Conservation (phyloP, 1,140 invertebrate genomes). For the Philopotamus ludificatus region DNA sequence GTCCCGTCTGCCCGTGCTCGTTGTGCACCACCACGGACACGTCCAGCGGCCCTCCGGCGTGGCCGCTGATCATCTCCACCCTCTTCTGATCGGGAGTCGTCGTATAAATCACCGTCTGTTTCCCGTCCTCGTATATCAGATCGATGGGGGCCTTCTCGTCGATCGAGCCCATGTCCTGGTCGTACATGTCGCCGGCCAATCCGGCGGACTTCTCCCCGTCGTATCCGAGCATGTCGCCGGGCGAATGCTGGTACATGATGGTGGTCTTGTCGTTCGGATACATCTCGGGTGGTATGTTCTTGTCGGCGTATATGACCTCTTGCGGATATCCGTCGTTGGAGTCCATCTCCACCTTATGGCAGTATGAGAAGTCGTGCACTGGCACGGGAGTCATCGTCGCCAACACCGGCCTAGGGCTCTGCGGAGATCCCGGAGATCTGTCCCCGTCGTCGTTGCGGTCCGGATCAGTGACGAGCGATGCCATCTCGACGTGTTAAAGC, state of each 20-base stretch:
- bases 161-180: slow-evolving; percentile 62
- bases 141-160: slow-evolving; percentile 72
- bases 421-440: slow-evolving; percentile 53
- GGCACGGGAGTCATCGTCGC: slow-evolving; percentile 70
- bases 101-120: slow-evolving; percentile 78
- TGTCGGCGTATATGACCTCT: slow-evolving; percentile 44
- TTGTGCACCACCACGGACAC: slow-evolving; percentile 54
- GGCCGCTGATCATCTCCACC: slow-evolving; percentile 56
- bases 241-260: slow-evolving; percentile 54
- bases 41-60: slow-evolving; percentile 48
- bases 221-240: slow-evolving; percentile 58
- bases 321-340: slow-evolving; percentile 55
- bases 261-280: slow-evolving; percentile 49
- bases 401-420: slow-evolving; percentile 66
- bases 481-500: slow-evolving; percentile 27
- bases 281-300: slow-evolving; percentile 37
- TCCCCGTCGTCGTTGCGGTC: slow-evolving; percentile 33
- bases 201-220: slow-evolving; percentile 57
- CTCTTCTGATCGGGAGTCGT: slow-evolving; percentile 60
- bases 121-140: slow-evolving; percentile 77
- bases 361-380: slow-evolving; percentile 58
- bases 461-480: slow-evolving; percentile 35
- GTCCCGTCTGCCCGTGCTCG: slow-evolving; percentile 45
- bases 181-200: slow-evolving; percentile 58
- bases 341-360: slow-evolving; percentile 57